phyloP scores from a whole-genome alignment of 2,797 vertebrate species.

The Girardinus metallicus region DNA sequence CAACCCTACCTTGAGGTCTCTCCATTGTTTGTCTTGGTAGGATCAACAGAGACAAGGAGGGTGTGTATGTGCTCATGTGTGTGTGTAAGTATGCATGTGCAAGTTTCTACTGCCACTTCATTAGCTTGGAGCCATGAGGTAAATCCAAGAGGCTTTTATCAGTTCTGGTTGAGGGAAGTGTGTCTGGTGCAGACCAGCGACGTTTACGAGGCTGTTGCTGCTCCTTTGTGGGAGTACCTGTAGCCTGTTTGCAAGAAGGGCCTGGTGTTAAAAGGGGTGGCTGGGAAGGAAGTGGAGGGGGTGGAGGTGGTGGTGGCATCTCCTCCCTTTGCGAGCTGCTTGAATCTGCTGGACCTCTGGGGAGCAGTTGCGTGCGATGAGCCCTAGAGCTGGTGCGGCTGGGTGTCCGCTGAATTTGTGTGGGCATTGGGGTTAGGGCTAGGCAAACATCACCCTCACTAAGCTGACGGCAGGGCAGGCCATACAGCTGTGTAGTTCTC shows the following conservation, averaged over 20 bases:
- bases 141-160: constrained; percentile 77
- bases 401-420: constrained; percentile 64
- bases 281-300: constrained; percentile 69
- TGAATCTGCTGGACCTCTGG: constrained; percentile 54
- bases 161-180: constrained; percentile 59
- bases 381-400: constrained; percentile 51
- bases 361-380: constrained; percentile 53
- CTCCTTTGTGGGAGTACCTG: constrained; percentile 52
- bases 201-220: constrained; percentile 74
- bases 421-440: constrained; percentile 78
- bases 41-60: constrained; percentile 78
- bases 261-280: constrained; percentile 35
- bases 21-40: constrained; percentile 70
- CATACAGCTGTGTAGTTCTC: constrained; percentile 81
- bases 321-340: constrained; percentile 67
- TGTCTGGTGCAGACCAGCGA: constrained; percentile 84
- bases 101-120: constrained; percentile 81
- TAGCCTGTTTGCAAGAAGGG: constrained; percentile 32
- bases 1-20: constrained; percentile 80
- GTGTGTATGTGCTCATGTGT: constrained; percentile 68
- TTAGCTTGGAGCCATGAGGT: constrained; percentile 83
- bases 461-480: constrained; percentile 82
- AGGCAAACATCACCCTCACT: constrained; percentile 82
- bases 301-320: constrained; percentile 76
- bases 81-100: constrained; percentile 54